Conservation (phyloP, 2,113 vertebrate species). For the Pelodiscus sinensis region DNA sequence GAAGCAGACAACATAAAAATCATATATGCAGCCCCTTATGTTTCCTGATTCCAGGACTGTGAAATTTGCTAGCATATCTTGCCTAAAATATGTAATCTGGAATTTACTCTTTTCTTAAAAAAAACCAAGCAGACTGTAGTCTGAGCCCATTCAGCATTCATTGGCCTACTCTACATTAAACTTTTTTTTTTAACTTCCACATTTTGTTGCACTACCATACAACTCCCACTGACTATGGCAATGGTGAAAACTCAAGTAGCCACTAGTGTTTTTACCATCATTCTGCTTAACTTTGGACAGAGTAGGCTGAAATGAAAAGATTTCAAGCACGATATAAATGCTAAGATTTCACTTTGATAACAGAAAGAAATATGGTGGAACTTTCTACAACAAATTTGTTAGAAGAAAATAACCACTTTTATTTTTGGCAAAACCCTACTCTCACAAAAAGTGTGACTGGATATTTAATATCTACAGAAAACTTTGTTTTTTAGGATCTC, state of each 20-base stretch:
- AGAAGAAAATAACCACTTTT: not conserved
- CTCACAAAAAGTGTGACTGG: not conserved
- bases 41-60: not conserved
- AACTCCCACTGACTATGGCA: not conserved
- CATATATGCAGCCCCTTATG: not conserved
- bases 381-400: not conserved
- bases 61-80: not conserved
- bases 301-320: not conserved
- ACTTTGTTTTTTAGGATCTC: not conserved
- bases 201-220: not conserved
- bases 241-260: rapidly evolving
- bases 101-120: not conserved
- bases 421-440: not conserved
- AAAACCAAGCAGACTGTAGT: not conserved
- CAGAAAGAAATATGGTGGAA: not conserved
- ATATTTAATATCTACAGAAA: not conserved
- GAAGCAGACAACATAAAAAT: not conserved
- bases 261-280: rapidly evolving
- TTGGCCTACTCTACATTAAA: not conserved
- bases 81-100: rapidly evolving
- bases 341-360: not conserved
- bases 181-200: not conserved
- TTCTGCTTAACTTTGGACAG: rapidly evolving
- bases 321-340: not conserved
- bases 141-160: not conserved